A percentile compares a stretch with the other conserved stretches of the same genome.
Evolutionary conservation across 2,888 invertebrate genomes (phyloP).

Genomic region (Listrodromus nycthemerus): DNA sequence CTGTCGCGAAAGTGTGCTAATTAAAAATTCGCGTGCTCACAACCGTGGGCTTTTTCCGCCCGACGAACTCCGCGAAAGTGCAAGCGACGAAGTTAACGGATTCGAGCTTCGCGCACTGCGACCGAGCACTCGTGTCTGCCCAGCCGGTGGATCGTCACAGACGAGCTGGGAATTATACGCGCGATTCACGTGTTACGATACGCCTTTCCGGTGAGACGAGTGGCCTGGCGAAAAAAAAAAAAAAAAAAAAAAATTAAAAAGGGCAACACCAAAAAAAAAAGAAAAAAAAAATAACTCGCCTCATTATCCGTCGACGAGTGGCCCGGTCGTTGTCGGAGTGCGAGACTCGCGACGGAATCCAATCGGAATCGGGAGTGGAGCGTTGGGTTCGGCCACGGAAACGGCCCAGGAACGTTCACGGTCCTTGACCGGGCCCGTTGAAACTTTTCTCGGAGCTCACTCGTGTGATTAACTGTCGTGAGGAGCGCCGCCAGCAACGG

Average conservation of each 20-base stretch:
- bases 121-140: background rate
- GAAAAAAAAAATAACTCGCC: conserved; percentile 39
- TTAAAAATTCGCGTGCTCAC: conserved; percentile 3
- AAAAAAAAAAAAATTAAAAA: background rate
- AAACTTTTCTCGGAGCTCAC: conserved; percentile 42
- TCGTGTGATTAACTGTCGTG: conserved; percentile 60
- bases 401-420: conserved; percentile 35
- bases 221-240: conserved; percentile 25
- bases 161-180: background rate
- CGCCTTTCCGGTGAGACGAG: conserved; percentile 32
- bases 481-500: conserved; percentile 28
- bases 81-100: background rate
- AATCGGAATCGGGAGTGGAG: background rate
- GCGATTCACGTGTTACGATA: conserved; percentile 47
- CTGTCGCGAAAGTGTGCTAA: conserved; percentile 3
- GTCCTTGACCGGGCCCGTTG: conserved; percentile 42
- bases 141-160: conserved; percentile 10
- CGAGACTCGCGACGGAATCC: conserved; percentile 25
- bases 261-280: no score
- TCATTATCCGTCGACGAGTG: conserved; percentile 15
- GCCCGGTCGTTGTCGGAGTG: conserved; percentile 42
- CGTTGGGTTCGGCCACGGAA: no score
- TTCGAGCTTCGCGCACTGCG: background rate
- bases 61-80: conserved; percentile 12
- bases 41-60: background rate